Base-by-base conservation (phyloP, 2,888 invertebrate genomes). In the Eubasilissa splendida region DNA sequence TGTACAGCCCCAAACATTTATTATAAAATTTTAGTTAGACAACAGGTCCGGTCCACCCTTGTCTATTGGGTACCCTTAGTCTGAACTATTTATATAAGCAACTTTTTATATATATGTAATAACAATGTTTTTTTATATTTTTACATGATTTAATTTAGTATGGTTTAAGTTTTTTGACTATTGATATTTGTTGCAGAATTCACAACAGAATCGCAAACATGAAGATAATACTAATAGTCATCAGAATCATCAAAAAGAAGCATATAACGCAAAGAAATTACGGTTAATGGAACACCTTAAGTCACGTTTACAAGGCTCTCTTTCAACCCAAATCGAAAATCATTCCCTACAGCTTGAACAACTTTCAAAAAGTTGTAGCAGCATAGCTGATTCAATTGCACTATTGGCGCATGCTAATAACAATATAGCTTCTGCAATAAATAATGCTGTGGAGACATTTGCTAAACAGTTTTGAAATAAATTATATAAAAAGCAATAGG, bases 391-490 rank as follows among this genome's bases (percentile, higher is more conserved):
- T 33, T 65, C 77, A 4, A 33, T 77, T 12, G 22, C 56, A 2
- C 31, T 56, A n/a, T 60, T 77, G 33, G 77, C 77, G 7, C 52
- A 66, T 1, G 65, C 77, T 12, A 66, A 66, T 68, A 66, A 77
- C 14, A 77, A 68, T 65, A 50, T 77, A n/a, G 66, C 77, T 33
- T n/a, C 68, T 54, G 54, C 77, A 42, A 77, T 77, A 9, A 65
- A 77, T 11, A 77, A 77, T 22, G 58, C 50, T n/a, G 77, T 56
- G 11, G 66, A 77, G 53, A 14, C 60, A 22, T 60, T n/a, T 7
- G n/a, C 60, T 9, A n/a, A n/a, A n/a, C 60, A 60, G 3, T 22
- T 22, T 60, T 60, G 60, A 60, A 42, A 7, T 42, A 42, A 42
- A 42, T 42, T 1, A 42, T 42, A 42, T 42, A 42, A 42, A 42